Conservation (phyloP, 2,113 vertebrate genomes). For the Cygnus buccinator region DNA sequence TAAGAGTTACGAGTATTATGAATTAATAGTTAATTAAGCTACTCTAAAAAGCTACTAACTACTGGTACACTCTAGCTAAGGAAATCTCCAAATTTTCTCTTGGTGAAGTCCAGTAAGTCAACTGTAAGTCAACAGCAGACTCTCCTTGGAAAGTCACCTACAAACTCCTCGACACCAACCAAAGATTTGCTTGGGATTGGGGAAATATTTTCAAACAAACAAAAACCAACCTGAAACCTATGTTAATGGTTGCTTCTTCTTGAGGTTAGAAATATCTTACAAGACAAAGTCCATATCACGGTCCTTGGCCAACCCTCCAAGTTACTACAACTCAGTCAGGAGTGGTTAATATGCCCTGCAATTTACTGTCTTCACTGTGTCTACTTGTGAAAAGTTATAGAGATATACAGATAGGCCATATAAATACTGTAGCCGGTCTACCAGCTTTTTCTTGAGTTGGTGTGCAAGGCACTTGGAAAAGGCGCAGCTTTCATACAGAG, state of each 20-base stretch:
- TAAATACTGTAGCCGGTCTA: not conserved
- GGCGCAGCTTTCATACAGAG: not conserved
- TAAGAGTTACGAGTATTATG: not conserved
- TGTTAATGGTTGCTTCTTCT: not conserved
- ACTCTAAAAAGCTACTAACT: not conserved
- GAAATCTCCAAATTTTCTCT: not conserved
- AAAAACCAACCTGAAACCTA: not conserved
- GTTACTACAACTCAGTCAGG: not conserved
- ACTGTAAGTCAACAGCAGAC: not conserved
- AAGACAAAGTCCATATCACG: not conserved
- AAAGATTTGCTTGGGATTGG: not conserved
- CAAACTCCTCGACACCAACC: not conserved
- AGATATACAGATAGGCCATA: not conserved
- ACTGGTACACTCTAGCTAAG: not conserved
- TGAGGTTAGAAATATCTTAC: not conserved
- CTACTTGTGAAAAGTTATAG: fast-evolving
- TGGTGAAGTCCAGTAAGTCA: not conserved
- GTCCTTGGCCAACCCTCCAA: not conserved
- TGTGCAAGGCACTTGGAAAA: not conserved
- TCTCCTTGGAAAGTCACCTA: not conserved
- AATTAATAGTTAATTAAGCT: not conserved
- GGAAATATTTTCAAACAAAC: not conserved
- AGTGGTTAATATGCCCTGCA: not conserved
- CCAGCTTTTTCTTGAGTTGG: not conserved
- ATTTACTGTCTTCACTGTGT: not conserved